phyloP scores from a whole-genome alignment of 1,140 invertebrate genomes.

The Anoplophora glabripennis region DNA sequence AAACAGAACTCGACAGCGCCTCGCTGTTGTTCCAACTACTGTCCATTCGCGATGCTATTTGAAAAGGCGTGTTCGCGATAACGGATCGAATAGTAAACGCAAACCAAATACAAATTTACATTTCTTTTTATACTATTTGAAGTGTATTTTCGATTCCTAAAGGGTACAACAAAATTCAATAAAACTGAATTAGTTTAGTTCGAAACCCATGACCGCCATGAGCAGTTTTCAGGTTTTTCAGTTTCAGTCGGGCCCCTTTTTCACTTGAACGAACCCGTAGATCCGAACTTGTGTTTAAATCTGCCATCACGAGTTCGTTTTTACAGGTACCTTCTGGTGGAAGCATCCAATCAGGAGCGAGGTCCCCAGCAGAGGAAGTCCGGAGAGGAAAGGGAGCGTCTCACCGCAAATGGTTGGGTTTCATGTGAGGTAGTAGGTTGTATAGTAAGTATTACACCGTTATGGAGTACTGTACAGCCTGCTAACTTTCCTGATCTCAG shows the following conservation, averaged over 20 bases:
- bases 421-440: conserved; percentile 74
- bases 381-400: not conserved
- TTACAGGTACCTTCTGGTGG: conserved; percentile 43
- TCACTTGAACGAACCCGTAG: conserved; percentile 45
- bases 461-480: conserved; percentile 70
- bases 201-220: too few relatives aligned
- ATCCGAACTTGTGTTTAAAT: conserved; percentile 49
- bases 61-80: too few relatives aligned
- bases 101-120: too few relatives aligned
- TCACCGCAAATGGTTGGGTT: conserved; percentile 25
- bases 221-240: too few relatives aligned
- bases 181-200: too few relatives aligned
- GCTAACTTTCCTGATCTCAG: conserved; percentile 67
- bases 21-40: too few relatives aligned
- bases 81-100: too few relatives aligned
- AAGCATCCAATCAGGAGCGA: conserved; percentile 5
- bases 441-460: conserved; percentile 70
- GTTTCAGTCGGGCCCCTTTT: not conserved
- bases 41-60: too few relatives aligned
- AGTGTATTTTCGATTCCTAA: too few relatives aligned
- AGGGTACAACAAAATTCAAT: too few relatives aligned
- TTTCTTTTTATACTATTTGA: too few relatives aligned
- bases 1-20: too few relatives aligned
- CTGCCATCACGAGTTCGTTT: conserved; percentile 46
- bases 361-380: not conserved